Conservation (phyloP, 2,797 vertebrate genomes). For the Pseudocheirus occidentalis region DNA sequence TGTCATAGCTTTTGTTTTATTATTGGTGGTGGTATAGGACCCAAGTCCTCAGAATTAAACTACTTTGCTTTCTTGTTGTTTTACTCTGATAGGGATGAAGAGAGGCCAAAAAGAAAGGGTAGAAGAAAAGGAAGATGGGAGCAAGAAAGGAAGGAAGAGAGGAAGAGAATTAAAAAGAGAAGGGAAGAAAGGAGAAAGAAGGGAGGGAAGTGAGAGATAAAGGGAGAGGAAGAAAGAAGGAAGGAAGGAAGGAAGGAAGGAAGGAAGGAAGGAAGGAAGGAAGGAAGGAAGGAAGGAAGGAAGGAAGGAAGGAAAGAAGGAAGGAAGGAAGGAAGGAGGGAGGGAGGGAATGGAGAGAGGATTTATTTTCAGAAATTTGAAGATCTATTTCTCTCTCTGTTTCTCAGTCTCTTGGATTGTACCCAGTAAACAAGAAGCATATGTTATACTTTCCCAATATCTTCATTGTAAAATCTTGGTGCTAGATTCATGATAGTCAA, state of each 20-base stretch:
- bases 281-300: neutral
- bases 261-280: neutral
- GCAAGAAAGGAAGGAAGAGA: neutral
- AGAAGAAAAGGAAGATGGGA: neutral
- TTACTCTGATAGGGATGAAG: neutral
- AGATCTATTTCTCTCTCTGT: neutral
- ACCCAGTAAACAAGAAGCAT: neutral
- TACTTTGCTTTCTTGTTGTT: neutral
- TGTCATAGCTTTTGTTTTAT: neutral
- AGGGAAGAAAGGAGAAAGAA: no score
- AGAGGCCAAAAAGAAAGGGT: neutral
- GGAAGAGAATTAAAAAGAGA: no score
- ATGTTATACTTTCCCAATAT: neutral
- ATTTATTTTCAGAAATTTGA: neutral
- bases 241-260: neutral
- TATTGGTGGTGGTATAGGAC: neutral
- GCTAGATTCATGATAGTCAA: neutral
- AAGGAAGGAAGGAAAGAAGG: neutral
- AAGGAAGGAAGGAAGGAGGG: no score
- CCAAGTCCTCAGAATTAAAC: neutral
- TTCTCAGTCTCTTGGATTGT: neutral
- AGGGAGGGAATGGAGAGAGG: no score
- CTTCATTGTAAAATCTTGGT: neutral
- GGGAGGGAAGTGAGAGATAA: no score
- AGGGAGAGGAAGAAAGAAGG: no score